Conservation (phyloP, 2,888 invertebrate genomes). For the Ormyrus labotus region DNA sequence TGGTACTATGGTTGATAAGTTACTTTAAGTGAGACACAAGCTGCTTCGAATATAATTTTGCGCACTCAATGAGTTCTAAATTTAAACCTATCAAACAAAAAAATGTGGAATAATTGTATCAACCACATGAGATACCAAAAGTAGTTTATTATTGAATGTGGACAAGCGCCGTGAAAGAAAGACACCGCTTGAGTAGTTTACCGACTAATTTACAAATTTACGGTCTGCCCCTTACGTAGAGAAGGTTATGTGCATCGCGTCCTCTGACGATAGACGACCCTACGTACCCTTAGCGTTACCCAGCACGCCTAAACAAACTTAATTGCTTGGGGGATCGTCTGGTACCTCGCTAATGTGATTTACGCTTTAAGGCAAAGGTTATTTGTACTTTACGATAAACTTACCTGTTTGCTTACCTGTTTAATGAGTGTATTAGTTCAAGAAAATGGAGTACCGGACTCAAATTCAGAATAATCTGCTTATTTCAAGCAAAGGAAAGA, state of each 20-base stretch:
- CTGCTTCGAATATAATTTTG: neutral
- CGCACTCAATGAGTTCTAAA: constrained; percentile 3
- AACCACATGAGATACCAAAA: too few relatives aligned
- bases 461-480: too few relatives aligned
- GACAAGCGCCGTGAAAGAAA: too few relatives aligned
- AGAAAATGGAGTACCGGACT: too few relatives aligned
- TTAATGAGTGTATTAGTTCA: too few relatives aligned
- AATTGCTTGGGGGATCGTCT: constrained; percentile 40
- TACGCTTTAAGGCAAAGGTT: constrained; percentile 48
- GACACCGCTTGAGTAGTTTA: neutral
- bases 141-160: too few relatives aligned
- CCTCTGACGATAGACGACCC: constrained; percentile 34
- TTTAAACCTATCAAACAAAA: too few relatives aligned
- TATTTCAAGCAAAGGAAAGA: too few relatives aligned
- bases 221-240: neutral
- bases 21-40: too few relatives aligned
- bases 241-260: constrained; percentile 4
- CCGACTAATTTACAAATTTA: constrained; percentile 28
- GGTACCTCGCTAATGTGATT: constrained; percentile 62
- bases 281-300: constrained; percentile 23
- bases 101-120: too few relatives aligned
- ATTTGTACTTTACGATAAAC: constrained; percentile 2
- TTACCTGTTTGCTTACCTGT: neutral
- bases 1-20: too few relatives aligned
- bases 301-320: constrained; percentile 50